Conservation (phyloP, 2,113 vertebrate genomes). For the Natator depressus region DNA sequence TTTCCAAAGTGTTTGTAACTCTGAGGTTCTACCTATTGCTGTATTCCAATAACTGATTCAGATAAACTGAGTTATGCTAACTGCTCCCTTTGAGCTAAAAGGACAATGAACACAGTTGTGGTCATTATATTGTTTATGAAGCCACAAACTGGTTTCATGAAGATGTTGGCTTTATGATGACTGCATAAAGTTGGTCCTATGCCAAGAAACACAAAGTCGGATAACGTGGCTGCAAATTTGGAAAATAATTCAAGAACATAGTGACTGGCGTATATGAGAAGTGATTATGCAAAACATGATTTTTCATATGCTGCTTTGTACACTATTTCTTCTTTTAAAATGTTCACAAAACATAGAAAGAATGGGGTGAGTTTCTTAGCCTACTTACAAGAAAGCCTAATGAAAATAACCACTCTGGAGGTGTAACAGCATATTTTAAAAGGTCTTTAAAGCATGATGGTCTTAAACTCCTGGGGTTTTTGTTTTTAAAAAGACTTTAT, state of each 20-base stretch:
- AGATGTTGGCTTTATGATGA: neutral
- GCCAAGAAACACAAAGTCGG: neutral
- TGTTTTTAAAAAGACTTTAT: neutral
- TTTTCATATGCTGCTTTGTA: neutral
- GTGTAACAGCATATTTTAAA: neutral
- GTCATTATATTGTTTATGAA: neutral
- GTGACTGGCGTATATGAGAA: neutral
- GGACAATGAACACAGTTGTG: fast-evolving
- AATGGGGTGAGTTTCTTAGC: neutral
- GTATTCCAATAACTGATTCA: neutral
- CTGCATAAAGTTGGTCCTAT: neutral
- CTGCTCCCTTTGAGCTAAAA: neutral
- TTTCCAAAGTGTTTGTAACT: too few species aligned
- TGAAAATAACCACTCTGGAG: neutral
- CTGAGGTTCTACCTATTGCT: neutral
- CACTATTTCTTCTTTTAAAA: neutral
- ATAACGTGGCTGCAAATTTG: neutral
- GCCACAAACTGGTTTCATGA: neutral
- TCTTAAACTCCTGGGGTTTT: neutral
- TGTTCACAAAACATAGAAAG: neutral
- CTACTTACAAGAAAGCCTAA: neutral
- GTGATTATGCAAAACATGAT: neutral
- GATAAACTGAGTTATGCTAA: neutral
- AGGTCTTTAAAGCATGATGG: neutral
- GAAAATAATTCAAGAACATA: neutral